Conservation (phyloP, 2,113 vertebrate genomes). For the Hippopotamus amphibius region DNA sequence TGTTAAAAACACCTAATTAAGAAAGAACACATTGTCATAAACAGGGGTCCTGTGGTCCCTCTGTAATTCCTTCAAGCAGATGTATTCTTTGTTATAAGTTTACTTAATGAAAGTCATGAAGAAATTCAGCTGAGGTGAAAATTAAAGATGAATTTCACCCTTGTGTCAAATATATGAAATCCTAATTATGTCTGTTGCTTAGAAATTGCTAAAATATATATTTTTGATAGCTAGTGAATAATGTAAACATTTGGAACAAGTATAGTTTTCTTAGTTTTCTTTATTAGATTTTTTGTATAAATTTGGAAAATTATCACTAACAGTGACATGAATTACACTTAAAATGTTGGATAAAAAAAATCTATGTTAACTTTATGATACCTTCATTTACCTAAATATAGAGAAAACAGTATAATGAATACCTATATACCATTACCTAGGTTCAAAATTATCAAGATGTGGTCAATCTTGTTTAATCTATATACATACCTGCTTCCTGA, state of each 20-base stretch:
- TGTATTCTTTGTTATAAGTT: background rate
- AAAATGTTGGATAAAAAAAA: background rate
- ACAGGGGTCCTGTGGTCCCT: background rate
- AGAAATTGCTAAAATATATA: background rate
- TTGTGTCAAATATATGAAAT: background rate
- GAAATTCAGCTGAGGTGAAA: background rate
- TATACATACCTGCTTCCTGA: background rate
- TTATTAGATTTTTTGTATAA: background rate
- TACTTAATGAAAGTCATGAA: background rate
- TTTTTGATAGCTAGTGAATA: background rate
- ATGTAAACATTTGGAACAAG: background rate
- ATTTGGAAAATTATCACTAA: background rate
- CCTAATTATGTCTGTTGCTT: background rate
- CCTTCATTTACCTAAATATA: slow-evolving; percentile 1
- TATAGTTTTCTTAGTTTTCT: background rate
- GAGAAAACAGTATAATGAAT: background rate
- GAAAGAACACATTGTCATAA: background rate
- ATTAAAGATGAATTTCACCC: background rate
- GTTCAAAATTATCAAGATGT: background rate
- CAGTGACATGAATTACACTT: background rate
- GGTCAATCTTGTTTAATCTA: background rate
- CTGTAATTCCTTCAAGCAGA: background rate
- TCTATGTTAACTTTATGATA: background rate
- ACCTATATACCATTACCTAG: background rate
- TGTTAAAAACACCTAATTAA: slow-evolving; percentile 20